phyloP scores from a whole-genome alignment of 2,797 vertebrate species.

The Gymnocypris eckloni region DNA sequence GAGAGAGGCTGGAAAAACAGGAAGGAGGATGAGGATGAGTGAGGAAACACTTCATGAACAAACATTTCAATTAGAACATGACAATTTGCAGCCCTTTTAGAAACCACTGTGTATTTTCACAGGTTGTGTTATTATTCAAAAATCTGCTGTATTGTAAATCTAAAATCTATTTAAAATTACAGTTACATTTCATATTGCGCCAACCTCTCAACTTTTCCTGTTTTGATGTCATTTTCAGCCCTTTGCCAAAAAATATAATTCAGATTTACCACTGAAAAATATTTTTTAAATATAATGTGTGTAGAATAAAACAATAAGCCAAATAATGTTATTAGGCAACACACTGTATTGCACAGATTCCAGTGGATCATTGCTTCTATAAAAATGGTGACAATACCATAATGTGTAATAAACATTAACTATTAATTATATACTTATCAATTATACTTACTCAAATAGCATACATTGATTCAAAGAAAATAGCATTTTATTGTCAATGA shows the following conservation, averaged over 20 bases:
- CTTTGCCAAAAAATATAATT: background rate
- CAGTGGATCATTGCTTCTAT: background rate
- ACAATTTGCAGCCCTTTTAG: constrained; percentile 4
- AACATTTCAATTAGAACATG: constrained; percentile 23
- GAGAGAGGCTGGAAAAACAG: constrained; percentile 2
- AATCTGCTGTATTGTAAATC: background rate
- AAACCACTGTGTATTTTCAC: background rate
- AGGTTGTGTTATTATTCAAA: background rate
- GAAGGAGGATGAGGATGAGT: constrained; percentile 10
- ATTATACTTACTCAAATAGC: background rate
- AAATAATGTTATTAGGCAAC: background rate
- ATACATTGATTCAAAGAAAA: no score
- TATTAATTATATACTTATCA: background rate
- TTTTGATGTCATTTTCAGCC: background rate
- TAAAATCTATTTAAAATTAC: background rate
- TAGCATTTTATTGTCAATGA: no score
- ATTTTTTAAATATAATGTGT: background rate
- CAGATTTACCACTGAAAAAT: background rate
- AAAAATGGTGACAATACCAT: background rate
- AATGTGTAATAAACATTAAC: background rate
- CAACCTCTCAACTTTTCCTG: background rate
- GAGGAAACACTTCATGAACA: constrained; percentile 4
- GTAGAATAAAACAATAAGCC: background rate
- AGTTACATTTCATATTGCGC: background rate
- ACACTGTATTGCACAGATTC: background rate